Base-by-base conservation (phyloP, 2,113 vertebrate genomes). In the Podilymbus podiceps region DNA sequence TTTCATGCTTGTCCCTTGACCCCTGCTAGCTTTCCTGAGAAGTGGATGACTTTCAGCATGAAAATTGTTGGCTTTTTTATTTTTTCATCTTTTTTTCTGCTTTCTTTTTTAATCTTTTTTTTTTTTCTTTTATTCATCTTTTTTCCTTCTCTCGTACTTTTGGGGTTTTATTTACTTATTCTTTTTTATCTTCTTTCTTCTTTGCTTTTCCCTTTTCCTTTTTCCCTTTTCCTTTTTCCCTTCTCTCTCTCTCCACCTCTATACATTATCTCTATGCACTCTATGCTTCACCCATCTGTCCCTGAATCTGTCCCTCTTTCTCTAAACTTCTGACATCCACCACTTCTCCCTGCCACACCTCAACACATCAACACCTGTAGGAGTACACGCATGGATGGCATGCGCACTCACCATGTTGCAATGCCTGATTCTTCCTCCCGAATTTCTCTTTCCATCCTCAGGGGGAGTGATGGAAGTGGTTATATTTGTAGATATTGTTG, bases 181-280 rank as follows among this genome's bases (percentile, higher is more conserved):
- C 28, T 44, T n/a, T 16, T 25, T 7, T 1, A 20, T 49, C 15
- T 60, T 18, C 31, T 42, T 40, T 4, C 6, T 9, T 20, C 13
- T 27, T 53, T 56, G 14, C 22, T 50, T 12, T 75, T 49, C 17
- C 6, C 15, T 31, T 30, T 10, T 3, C 7, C 30, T 55, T 33
- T 47, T 9, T 12, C 3, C 27, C 21, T 30, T 46, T 20, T 6
- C 3, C 8, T 31, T 13, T 8, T 44, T 67, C 14, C 33, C n/a
- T 30, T 15, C 15, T 49, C 8, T 35, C 11, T 38, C n/a, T n/a
- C 8, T 0, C 2, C 5, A 27, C 2, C 5, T 4, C 4, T 22
- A 2, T 28, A 8, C 5, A 3, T 88, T 68, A 30, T 12, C 30
- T 55, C 44, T 19, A 5, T n/a, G 10, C 15, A 9, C 49, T 23